phyloP scores from a whole-genome alignment of 2,888 invertebrate genomes.

The Hermaeophaga mercurialis region DNA sequence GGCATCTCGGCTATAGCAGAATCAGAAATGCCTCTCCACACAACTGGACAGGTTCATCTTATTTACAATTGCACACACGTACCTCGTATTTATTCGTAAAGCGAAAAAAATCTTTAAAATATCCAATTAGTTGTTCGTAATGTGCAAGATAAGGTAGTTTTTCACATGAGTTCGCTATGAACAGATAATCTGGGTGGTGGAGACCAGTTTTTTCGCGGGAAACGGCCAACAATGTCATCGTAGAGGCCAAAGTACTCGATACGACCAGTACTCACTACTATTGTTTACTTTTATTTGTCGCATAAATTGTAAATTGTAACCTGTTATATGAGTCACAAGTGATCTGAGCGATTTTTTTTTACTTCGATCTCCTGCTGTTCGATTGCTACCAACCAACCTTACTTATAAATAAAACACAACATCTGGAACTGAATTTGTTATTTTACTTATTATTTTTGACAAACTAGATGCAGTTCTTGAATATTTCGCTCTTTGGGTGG shows the following conservation, averaged over 20 bases:
- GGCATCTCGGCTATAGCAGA: conserved; percentile 39
- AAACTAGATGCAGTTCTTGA: conserved; percentile 13
- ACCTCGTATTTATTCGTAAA: conserved; percentile 51
- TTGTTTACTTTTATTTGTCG: conserved; percentile 58
- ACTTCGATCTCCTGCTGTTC: conserved; percentile 26
- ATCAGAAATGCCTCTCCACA: conserved; percentile 40
- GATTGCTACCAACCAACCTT: conserved; percentile 48
- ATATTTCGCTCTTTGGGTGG: conserved; percentile 18
- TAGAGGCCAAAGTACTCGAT: conserved; percentile 53
- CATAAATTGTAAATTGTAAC: conserved; percentile 55
- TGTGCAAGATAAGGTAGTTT: conserved; percentile 53
- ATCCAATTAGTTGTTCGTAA: conserved; percentile 54
- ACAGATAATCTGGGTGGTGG: conserved; percentile 53
- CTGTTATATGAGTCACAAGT: conserved; percentile 57
- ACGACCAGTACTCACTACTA: conserved; percentile 55
- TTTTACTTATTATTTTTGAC: conserved; percentile 36
- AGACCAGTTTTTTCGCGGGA: conserved; percentile 55
- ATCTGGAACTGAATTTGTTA: conserved; percentile 46
- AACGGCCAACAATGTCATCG: conserved; percentile 53
- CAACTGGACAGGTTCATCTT: conserved; percentile 40
- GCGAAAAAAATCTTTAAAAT: conserved; percentile 52
- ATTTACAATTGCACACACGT: conserved; percentile 52
- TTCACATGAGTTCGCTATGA: conserved; percentile 48
- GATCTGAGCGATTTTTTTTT: conserved; percentile 50
- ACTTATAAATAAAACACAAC: conserved; percentile 51